Evolutionary conservation across 2,888 invertebrate species (phyloP), one percentile per base, ranked within the genome.

Genomic region (Hemithea aestivaria): DNA sequence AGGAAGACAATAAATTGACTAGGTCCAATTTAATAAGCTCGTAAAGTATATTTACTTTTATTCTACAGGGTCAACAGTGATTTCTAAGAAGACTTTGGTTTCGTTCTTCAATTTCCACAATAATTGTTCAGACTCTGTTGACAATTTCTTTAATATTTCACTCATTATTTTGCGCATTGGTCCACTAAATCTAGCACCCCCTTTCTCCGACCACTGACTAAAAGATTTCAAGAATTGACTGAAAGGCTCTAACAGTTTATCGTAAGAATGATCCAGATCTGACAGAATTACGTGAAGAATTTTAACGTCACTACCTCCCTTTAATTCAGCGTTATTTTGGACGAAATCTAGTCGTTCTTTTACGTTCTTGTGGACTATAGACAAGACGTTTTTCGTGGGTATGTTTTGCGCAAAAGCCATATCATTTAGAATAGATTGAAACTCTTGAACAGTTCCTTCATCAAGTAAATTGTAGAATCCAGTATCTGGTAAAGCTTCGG

Each of bases 201-300:
- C 64, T 9, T 27, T 31, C 9, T 44, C 56, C 0, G 46, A 16
- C 71, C 76, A 71, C 10, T 60, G 59, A 9, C 53, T 54, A 20
- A 68, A 66, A 23, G 55, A 56, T 1, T 50, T 53, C 22, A 77
- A 35, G 39, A 78, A 76, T 2, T 33, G 35, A 25, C 60, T 58
- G 36, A 79, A 79, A 0, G 67, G 68, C 22, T 68, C 65, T 0
- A 48, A 29, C 0, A 53, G 45, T 7, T 53, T 63, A 23, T 60
- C 59, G 20, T 70, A 81, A 25, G 74, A 55, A 27, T 73, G 65
- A 44, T 83, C 82, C 58, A 83, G 51, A 42, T 83, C 81, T 2
- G 81, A 80, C 4, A 83, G 42, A 40, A 82, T 78, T 0, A 55
- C 56, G 26, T 76, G 58, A 0, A 77, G 48, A 23, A 83, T 40